Evolutionary conservation across 2,888 invertebrate species (phyloP).

Genomic region (Hyposoter dolosus): DNA sequence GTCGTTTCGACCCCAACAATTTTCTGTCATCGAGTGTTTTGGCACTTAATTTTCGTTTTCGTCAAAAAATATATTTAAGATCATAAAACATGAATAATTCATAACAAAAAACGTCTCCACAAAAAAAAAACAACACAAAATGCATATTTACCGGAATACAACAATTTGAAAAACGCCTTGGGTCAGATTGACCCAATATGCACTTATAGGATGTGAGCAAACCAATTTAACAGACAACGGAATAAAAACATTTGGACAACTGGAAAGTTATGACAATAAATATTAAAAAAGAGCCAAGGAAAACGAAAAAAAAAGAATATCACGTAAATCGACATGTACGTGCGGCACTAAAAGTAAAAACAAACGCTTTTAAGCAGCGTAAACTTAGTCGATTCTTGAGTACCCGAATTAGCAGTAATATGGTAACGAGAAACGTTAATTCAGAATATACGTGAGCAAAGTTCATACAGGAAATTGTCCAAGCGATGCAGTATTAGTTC

Average conservation of each 20-base stretch:
- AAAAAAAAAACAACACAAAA: too few species aligned
- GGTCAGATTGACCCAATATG: too few species aligned
- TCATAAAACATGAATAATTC: too few species aligned
- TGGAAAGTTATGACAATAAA: background rate
- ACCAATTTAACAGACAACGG: background rate
- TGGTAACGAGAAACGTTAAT: conserved; percentile 40
- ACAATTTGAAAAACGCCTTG: too few species aligned
- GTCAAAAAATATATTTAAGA: too few species aligned
- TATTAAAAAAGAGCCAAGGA: background rate
- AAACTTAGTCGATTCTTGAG: conserved; percentile 13
- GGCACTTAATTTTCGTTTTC: too few species aligned
- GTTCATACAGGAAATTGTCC: conserved; percentile 9
- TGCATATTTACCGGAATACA: too few species aligned
- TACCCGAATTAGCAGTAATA: background rate
- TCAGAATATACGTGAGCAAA: background rate
- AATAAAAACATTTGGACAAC: background rate
- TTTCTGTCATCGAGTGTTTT: too few species aligned
- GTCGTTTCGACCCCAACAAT: too few species aligned
- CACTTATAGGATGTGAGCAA: too few species aligned
- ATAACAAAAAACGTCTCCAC: too few species aligned
- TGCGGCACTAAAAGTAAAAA: background rate
- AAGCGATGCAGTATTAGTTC: background rate
- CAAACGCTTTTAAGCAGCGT: conserved; percentile 44
- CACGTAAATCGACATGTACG: background rate
- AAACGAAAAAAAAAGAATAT: background rate